Conservation (phyloP, 2,113 vertebrate genomes). For the Potamarius usumacintae region DNA sequence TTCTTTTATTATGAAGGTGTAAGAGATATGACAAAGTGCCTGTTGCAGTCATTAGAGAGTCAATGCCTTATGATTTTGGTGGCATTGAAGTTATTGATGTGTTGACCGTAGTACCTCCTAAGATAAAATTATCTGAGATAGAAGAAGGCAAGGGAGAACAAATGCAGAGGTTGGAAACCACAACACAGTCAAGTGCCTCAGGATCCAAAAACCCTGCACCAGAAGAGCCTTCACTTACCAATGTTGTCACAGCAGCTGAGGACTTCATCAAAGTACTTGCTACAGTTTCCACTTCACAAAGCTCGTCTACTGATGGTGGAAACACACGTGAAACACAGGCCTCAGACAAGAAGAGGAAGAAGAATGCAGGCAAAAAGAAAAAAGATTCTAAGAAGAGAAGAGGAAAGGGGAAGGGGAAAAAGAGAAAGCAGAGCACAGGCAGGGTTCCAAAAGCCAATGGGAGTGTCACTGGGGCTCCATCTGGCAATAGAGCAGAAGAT, state of each 20-base stretch:
- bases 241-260: slow-evolving; percentile 65
- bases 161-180: slow-evolving; percentile 52
- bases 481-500: slow-evolving; percentile 59
- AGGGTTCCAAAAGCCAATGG: slow-evolving; percentile 38
- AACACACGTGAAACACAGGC: slow-evolving; percentile 59
- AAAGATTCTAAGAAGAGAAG: slow-evolving; percentile 74
- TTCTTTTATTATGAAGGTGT: slow-evolving; percentile 72
- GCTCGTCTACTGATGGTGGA: slow-evolving; percentile 59
- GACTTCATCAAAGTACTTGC: slow-evolving; percentile 81
- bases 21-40: slow-evolving; percentile 79
- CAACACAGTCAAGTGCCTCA: slow-evolving; percentile 49
- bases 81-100: slow-evolving; percentile 79
- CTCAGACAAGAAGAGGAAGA: slow-evolving; percentile 66
- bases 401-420: slow-evolving; percentile 69
- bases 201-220: slow-evolving; percentile 47
- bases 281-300: slow-evolving; percentile 74
- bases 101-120: slow-evolving; percentile 60
- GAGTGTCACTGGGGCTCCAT: slow-evolving; percentile 23
- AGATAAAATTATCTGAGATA: slow-evolving; percentile 40
- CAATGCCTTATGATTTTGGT: slow-evolving; percentile 81
- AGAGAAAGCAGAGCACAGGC: slow-evolving; percentile 68
- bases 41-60: slow-evolving; percentile 78
- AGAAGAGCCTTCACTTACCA: slow-evolving; percentile 65
- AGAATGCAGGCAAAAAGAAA: slow-evolving; percentile 66
- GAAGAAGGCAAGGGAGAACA: slow-evolving; percentile 49